Conservation (phyloP, 2,888 invertebrate species). For the Drosophila histrio region DNA sequence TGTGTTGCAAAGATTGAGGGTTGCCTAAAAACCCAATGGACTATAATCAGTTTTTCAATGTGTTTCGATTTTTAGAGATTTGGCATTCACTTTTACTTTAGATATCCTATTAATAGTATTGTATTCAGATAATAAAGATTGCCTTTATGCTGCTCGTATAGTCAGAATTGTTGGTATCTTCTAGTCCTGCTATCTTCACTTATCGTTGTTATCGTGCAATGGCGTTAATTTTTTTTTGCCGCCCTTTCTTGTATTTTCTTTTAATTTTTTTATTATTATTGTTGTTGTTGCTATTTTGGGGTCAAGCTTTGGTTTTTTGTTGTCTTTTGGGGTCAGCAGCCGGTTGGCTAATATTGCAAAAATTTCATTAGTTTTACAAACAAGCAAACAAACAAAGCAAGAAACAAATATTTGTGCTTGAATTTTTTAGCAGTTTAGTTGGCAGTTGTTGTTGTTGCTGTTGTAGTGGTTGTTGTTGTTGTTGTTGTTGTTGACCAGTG, state of each 20-base stretch:
- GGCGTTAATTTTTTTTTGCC: constrained; percentile 70
- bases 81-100: no score
- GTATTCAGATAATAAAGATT: no score
- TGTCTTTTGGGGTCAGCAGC: constrained; percentile 65
- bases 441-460: constrained; percentile 40
- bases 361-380: constrained; percentile 77
- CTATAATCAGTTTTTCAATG: no score
- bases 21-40: background rate
- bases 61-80: no score
- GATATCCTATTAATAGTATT: background rate
- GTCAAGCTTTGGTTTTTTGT: constrained; percentile 44
- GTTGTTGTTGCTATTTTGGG: constrained; percentile 40
- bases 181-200: background rate
- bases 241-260: constrained; percentile 50
- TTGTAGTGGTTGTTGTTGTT: constrained; percentile 26
- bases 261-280: constrained; percentile 47
- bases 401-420: constrained; percentile 77
- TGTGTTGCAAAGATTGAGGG: background rate
- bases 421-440: constrained; percentile 77
- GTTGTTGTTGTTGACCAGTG: constrained; percentile 32
- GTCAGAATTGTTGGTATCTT: background rate
- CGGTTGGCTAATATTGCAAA: constrained; percentile 74
- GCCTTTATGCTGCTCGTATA: no score
- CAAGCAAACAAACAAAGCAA: constrained; percentile 77
- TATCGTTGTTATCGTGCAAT: constrained; percentile 21